phyloP scores from a whole-genome alignment of 2,113 vertebrate genomes.

The Dasyprocta punctata region DNA sequence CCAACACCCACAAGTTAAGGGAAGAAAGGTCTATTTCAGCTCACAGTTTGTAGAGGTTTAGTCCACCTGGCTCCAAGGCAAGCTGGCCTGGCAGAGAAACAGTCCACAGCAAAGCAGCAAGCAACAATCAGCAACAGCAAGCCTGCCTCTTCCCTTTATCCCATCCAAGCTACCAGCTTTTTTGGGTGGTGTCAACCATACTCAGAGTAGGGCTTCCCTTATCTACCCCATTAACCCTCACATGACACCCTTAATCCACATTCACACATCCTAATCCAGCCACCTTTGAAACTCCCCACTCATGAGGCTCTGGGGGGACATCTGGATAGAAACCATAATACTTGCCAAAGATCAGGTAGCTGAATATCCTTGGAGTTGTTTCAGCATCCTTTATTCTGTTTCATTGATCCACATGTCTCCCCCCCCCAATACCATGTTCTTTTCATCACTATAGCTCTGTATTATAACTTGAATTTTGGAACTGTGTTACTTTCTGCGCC shows the following conservation, averaged over 20 bases:
- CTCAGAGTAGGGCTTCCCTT: background rate
- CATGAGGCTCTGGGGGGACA: no score
- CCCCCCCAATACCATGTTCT: background rate
- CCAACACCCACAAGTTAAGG: no score
- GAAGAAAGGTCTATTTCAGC: background rate
- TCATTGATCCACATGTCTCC: background rate
- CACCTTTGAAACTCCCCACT: background rate
- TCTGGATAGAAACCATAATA: background rate
- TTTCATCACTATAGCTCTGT: background rate
- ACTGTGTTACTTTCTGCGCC: background rate
- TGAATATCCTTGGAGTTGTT: background rate
- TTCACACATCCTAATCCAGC: background rate
- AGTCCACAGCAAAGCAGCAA: background rate
- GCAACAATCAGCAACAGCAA: background rate
- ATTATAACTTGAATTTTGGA: background rate
- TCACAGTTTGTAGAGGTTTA: background rate
- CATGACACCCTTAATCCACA: background rate
- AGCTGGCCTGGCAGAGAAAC: background rate
- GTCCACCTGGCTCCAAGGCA: background rate
- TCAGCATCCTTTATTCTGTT: background rate
- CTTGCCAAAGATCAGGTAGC: background rate
- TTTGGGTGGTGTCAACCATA: background rate
- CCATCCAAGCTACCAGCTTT: background rate
- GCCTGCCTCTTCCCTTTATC: background rate
- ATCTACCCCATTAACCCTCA: background rate